Evolutionary conservation across 2,888 invertebrate genomes (phyloP).

Genomic region (Cerceris rybyensis): DNA sequence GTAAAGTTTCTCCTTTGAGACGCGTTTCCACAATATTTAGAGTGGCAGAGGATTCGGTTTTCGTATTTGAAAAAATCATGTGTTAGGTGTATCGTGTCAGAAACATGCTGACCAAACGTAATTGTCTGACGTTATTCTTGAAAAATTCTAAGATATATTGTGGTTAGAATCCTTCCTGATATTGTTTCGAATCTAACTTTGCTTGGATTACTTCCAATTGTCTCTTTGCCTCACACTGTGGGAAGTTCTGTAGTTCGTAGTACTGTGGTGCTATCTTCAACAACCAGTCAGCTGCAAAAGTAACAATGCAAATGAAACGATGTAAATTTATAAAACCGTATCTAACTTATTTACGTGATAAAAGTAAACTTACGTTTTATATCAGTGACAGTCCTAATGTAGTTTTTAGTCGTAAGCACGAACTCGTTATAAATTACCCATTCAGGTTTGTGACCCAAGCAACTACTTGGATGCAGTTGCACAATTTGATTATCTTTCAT

Average conservation of each 20-base stretch:
- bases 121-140: slow-evolving; percentile 60
- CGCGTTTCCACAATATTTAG: slow-evolving; percentile 32
- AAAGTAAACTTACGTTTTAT: slow-evolving; percentile 93
- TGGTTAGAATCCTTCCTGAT: slow-evolving; percentile 93
- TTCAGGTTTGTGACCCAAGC: slow-evolving; percentile 99
- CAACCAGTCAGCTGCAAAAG: slow-evolving; percentile 92
- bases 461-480: slow-evolving; percentile 99
- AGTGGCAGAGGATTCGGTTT: slow-evolving; percentile 35
- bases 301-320: slow-evolving; percentile 13
- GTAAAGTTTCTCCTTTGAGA: slow-evolving; percentile 25
- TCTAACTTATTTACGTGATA: background rate
- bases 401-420: slow-evolving; percentile 99
- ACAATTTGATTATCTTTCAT: slow-evolving; percentile 99
- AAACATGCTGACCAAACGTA: slow-evolving; percentile 46
- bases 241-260: slow-evolving; percentile 99
- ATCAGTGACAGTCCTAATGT: slow-evolving; percentile 99
- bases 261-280: slow-evolving; percentile 98
- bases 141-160: slow-evolving; percentile 67
- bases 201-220: slow-evolving; percentile 94
- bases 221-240: slow-evolving; percentile 97
- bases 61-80: slow-evolving; percentile 37
- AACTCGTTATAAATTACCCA: slow-evolving; percentile 99
- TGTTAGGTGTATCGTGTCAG: slow-evolving; percentile 24
- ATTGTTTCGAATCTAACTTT: slow-evolving; percentile 93
- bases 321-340: background rate